A percentile compares a stretch with the other conserved stretches of the same genome.
Evolutionary conservation across 2,888 invertebrate genomes (phyloP).

Genomic region (Apodemia duryi): DNA sequence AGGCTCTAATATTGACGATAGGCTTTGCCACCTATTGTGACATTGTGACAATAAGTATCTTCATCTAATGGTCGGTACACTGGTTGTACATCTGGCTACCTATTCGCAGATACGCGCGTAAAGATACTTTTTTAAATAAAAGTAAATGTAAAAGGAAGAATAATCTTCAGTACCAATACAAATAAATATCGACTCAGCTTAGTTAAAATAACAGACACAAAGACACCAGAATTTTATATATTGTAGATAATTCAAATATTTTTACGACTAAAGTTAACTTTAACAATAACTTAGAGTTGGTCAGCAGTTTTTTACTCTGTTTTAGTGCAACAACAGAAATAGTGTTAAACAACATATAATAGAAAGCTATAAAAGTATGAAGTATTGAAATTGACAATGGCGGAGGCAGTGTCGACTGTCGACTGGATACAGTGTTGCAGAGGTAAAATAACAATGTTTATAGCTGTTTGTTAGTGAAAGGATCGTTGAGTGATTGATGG

Average conservation of each 20-base stretch:
- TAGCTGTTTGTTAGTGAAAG: constrained; percentile 2
- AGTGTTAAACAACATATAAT: neutral
- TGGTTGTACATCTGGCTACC: too few relatives aligned
- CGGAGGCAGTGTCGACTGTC: constrained; percentile 1
- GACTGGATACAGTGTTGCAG: neutral
- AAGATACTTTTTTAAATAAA: too few relatives aligned
- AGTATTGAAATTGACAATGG: constrained; percentile 8
- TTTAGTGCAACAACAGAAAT: neutral
- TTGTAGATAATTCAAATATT: constrained; percentile 43
- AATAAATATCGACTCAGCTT: neutral
- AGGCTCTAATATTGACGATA: too few relatives aligned
- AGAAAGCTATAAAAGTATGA: constrained; percentile 1
- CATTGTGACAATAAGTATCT: too few relatives aligned
- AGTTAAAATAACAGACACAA: neutral
- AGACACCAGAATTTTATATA: neutral
- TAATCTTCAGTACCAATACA: too few relatives aligned
- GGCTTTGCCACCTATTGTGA: too few relatives aligned
- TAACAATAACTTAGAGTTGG: constrained; percentile 37
- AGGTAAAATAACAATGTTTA: constrained; percentile 1
- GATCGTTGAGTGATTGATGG: neutral
- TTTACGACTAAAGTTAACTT: constrained; percentile 49
- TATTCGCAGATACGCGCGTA: too few relatives aligned
- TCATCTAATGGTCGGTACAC: too few relatives aligned
- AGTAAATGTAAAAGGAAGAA: too few relatives aligned
- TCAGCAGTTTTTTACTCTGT: neutral